Percentiles rank a stretch among this genome's conserved stretches.
Conservation (phyloP, 1,140 invertebrate species). For the Neomicropteryx cornuta region DNA sequence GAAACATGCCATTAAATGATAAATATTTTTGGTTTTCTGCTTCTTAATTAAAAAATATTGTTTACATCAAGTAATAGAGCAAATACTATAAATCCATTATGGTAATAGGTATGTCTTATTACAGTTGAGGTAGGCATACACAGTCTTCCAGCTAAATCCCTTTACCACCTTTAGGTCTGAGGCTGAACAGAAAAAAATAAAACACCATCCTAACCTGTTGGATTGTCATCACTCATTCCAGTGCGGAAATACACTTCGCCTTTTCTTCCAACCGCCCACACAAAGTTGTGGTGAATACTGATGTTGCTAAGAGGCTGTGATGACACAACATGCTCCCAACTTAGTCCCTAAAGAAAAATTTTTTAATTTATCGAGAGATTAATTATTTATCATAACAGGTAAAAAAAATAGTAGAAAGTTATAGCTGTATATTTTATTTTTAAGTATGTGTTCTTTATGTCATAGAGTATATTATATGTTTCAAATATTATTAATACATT, state of each 20-base stretch:
- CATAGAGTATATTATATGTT: not conserved
- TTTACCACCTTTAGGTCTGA: no score
- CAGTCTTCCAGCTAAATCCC: no score
- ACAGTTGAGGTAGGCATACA: no score
- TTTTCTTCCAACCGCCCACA: slow-evolving; percentile 81
- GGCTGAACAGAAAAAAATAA: not conserved
- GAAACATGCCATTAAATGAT: no score
- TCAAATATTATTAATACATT: not conserved
- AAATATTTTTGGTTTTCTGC: not conserved
- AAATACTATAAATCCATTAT: not conserved
- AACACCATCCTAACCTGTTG: slow-evolving; percentile 41
- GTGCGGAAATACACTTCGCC: slow-evolving; percentile 71
- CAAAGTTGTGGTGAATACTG: slow-evolving; percentile 49
- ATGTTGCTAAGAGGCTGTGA: slow-evolving; percentile 67
- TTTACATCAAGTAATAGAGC: not conserved
- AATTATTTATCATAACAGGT: not conserved
- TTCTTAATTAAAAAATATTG: not conserved
- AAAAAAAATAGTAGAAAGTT: not conserved
- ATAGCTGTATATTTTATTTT: not conserved
- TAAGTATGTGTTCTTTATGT: not conserved
- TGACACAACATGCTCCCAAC: slow-evolving; percentile 70
- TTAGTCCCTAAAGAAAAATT: slow-evolving; percentile 44
- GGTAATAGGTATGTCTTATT: not conserved
- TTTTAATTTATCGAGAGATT: slow-evolving; percentile 1
- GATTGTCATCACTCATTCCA: slow-evolving; percentile 52